These are phyloP conservation scores for Cariama cristata DNA, from an alignment of 2,113 vertebrate genomes.

Conservation along the genomic window DNA sequence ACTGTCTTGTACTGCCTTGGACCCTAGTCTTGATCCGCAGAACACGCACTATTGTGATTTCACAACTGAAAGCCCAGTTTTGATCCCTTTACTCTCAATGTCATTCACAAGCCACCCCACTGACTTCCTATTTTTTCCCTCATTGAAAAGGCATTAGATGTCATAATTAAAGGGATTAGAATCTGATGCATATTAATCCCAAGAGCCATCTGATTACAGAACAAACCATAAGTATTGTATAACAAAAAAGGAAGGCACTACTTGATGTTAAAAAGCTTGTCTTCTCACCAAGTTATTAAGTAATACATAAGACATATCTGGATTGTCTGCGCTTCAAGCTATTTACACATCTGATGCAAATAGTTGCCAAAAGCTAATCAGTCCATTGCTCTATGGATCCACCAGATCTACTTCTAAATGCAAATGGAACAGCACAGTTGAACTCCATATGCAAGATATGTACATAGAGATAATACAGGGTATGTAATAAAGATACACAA, in stretches of 20 bases:
- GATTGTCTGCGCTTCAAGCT: neutral
- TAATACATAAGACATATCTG: neutral
- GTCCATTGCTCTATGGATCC: neutral
- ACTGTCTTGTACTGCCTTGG: neutral
- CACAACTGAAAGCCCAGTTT: neutral
- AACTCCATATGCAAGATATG: neutral
- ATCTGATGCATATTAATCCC: neutral
- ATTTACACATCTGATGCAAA: neutral
- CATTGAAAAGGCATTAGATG: neutral
- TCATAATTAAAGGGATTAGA: neutral
- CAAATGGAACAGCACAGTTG: neutral
- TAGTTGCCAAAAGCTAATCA: neutral
- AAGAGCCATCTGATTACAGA: neutral
- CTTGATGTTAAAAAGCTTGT: neutral
- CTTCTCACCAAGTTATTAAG: neutral
- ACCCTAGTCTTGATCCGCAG: neutral
- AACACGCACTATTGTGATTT: neutral
- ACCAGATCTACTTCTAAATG: neutral
- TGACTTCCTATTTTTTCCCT: neutral
- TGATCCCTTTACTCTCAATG: neutral
- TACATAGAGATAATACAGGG: neutral
- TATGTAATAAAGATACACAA: neutral
- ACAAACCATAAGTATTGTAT: neutral
- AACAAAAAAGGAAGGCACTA: neutral
- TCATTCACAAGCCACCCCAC: neutral